Conservation (phyloP, 2,888 invertebrate species). For the Bedellia somnulentella region DNA sequence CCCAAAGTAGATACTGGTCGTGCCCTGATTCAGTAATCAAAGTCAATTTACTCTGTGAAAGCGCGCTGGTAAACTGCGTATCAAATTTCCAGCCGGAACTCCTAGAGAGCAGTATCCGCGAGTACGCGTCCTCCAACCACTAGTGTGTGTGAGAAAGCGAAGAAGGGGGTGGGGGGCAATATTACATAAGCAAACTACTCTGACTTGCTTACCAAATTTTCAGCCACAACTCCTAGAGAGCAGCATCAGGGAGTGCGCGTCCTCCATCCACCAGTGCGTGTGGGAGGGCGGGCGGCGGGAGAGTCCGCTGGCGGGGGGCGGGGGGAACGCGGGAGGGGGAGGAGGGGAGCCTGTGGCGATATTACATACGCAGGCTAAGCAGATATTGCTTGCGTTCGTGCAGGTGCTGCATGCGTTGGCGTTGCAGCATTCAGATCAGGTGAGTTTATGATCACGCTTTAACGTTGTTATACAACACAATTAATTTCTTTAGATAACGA, state of each 20-base stretch:
- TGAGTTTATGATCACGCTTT: too few species aligned
- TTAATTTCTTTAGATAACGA: too few species aligned
- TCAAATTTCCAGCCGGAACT: slow-evolving; percentile 39
- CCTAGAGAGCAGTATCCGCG: slow-evolving; percentile 32
- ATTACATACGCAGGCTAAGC: slow-evolving; percentile 53
- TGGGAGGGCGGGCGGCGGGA: slow-evolving; percentile 33
- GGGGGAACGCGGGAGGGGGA: slow-evolving; percentile 28
- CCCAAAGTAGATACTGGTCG: too few species aligned
- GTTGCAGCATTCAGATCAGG: slow-evolving; percentile 68
- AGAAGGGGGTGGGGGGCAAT: slow-evolving; percentile 37
- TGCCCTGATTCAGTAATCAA: too few species aligned
- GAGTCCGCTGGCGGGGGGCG: slow-evolving; percentile 29
- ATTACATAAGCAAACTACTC: too few species aligned
- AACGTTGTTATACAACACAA: too few species aligned
- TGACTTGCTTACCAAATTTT: too few species aligned
- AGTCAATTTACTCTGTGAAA: too few species aligned
- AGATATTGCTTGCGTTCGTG: slow-evolving; percentile 64
- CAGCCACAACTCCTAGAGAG: slow-evolving; percentile 40
- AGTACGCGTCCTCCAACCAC: slow-evolving; percentile 40
- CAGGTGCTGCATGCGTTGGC: slow-evolving; percentile 70
- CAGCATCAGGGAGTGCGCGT: slow-evolving; percentile 35
- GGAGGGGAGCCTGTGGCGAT: slow-evolving; percentile 23
- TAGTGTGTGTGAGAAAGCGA: slow-evolving; percentile 36
- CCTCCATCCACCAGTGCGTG: slow-evolving; percentile 46
- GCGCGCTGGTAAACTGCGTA: too few species aligned